Evolutionary conservation across 2,113 vertebrate species (phyloP).

Genomic region (Trematocara variabile): DNA sequence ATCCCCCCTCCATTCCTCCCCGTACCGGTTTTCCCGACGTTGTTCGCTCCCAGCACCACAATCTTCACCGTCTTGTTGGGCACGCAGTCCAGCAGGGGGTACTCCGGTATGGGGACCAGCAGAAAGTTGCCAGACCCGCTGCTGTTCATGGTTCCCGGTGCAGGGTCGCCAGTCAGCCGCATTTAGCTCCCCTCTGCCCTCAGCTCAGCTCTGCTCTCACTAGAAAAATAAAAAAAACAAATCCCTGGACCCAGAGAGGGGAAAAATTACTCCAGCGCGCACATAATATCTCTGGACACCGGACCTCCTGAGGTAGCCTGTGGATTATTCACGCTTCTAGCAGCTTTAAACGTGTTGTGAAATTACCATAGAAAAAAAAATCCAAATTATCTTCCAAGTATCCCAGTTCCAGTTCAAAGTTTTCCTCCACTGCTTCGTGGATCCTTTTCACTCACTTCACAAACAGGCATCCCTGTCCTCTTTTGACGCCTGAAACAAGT

Average conservation of each 20-base stretch:
- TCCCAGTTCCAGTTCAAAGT: neutral
- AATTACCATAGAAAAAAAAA: neutral
- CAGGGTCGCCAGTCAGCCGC: conserved; percentile 64
- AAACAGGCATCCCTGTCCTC: neutral
- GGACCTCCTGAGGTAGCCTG: neutral
- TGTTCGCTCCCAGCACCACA: conserved; percentile 85
- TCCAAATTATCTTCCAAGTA: neutral
- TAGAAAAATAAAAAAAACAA: neutral
- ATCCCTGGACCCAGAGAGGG: neutral
- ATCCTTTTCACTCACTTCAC: neutral
- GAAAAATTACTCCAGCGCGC: neutral
- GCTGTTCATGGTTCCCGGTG: conserved; percentile 79
- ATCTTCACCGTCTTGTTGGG: conserved; percentile 89
- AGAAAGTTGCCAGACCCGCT: conserved; percentile 84
- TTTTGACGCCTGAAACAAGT: neutral
- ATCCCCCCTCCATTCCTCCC: neutral
- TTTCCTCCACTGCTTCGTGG: neutral
- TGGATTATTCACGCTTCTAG: neutral
- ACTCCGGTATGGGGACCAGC: conserved; percentile 89
- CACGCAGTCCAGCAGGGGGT: conserved; percentile 79
- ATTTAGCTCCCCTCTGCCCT: conserved; percentile 55
- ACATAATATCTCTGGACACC: neutral
- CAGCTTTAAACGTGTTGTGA: neutral
- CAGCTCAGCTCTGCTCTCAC: neutral
- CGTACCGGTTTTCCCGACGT: conserved; percentile 88